A percentile compares a stretch with the other conserved stretches of the same genome.
Evolutionary conservation across 2,113 vertebrate species (phyloP).

Genomic region (Macquaria ambigua): DNA sequence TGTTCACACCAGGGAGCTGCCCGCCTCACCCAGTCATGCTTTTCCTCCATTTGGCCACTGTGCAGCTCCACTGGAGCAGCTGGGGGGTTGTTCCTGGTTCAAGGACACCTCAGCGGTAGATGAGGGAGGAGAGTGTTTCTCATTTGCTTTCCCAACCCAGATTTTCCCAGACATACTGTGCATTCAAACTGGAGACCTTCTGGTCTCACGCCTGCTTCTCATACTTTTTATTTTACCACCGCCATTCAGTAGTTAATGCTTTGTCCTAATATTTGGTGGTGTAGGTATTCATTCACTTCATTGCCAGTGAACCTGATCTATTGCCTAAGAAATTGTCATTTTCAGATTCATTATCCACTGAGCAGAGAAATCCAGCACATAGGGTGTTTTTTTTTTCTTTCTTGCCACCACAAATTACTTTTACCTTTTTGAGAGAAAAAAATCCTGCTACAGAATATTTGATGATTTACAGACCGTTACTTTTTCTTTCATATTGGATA

Average conservation of each 20-base stretch:
- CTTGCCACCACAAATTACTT: conserved; percentile 6
- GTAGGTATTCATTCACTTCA: conserved; percentile 7
- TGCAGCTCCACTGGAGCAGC: conserved; percentile 69
- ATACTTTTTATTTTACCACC: background rate
- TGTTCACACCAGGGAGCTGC: conserved; percentile 53
- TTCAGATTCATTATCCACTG: conserved; percentile 30
- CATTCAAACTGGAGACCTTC: conserved; percentile 30
- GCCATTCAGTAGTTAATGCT: conserved; percentile 1
- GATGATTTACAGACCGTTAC: conserved; percentile 14
- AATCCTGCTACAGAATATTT: conserved; percentile 8
- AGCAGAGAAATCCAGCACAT: background rate
- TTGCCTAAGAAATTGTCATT: conserved; percentile 1
- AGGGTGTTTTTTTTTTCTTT: background rate
- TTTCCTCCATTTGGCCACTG: conserved; percentile 52
- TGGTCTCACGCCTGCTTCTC: conserved; percentile 16
- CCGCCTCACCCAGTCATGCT: conserved; percentile 45
- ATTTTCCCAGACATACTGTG: conserved; percentile 39
- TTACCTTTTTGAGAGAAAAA: background rate
- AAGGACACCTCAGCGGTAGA: conserved; percentile 67
- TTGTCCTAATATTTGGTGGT: conserved; percentile 8
- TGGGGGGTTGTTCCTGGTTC: conserved; percentile 64
- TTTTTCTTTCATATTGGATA: conserved; percentile 9
- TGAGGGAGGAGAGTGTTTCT: conserved; percentile 44
- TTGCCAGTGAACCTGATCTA: conserved; percentile 13
- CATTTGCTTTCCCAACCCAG: conserved; percentile 41